These are phyloP conservation scores for Tenthredo distinguenda DNA, from an alignment of 2,888 invertebrate genomes.

Conservation along the genomic window DNA sequence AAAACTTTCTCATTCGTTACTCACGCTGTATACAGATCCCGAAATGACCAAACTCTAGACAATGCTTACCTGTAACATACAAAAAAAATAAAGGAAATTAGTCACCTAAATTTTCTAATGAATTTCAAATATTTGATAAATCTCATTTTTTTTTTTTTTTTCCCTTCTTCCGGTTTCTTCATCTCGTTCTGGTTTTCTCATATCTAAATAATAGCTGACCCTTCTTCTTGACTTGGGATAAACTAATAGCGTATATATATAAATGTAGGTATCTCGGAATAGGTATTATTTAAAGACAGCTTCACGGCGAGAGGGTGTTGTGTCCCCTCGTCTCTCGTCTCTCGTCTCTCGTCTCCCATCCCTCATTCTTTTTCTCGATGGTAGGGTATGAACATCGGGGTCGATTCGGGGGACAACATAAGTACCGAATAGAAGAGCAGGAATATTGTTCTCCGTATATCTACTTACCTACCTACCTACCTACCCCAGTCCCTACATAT, in stretches of 20 bases:
- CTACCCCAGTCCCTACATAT: neutral
- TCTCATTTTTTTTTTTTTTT: neutral
- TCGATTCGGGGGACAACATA: conserved; percentile 14
- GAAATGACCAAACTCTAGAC: neutral
- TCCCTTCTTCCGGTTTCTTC: neutral
- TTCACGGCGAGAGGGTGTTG: neutral
- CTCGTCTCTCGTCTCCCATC: neutral
- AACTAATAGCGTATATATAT: neutral
- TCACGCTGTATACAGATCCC: neutral
- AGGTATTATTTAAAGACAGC: neutral
- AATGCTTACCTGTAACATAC: conserved; percentile 22
- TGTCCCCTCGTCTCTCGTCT: neutral
- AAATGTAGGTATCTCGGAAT: neutral
- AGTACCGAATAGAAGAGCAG: neutral
- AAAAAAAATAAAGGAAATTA: neutral
- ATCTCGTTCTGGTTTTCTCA: too few species aligned
- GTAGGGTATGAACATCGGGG: neutral
- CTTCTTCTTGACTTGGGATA: neutral
- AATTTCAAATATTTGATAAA: neutral
- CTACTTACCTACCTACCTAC: neutral
- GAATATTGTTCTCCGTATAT: conserved; percentile 12
- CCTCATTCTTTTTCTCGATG: neutral
- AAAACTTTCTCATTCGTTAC: neutral
- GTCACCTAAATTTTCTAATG: neutral
- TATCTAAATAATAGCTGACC: neutral